phyloP scores from a whole-genome alignment of 2,113 vertebrate genomes.

The Brevimyrus niger region DNA sequence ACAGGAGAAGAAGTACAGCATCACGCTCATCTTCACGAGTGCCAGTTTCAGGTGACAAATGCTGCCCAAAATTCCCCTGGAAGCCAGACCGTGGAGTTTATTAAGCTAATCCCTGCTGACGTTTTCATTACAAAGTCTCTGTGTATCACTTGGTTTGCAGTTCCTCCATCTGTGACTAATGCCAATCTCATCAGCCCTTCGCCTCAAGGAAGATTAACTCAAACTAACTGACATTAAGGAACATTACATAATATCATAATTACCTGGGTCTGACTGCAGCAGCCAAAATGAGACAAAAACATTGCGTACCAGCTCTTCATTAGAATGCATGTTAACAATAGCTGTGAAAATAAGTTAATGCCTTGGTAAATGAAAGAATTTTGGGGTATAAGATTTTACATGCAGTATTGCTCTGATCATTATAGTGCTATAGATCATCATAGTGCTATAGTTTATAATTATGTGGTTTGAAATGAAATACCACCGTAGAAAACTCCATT shows the following conservation, averaged over 20 bases:
- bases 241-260: conserved; percentile 9
- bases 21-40: not conserved
- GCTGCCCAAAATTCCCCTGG: not conserved
- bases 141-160: not conserved
- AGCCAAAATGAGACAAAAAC: not conserved
- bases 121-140: conserved; percentile 5
- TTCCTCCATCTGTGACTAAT: not conserved
- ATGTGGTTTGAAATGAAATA: not conserved
- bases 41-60: not conserved
- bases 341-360: not conserved
- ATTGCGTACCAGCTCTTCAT: not conserved
- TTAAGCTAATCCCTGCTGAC: not conserved
- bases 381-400: not conserved
- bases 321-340: not conserved
- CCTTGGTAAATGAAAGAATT: not conserved
- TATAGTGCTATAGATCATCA: not conserved
- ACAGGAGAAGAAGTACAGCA: not conserved
- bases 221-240: conserved; percentile 1
- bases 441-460: not conserved
- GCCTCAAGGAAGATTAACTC: not conserved
- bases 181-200: not conserved
- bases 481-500: not conserved
- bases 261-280: not conserved
- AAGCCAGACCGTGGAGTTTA: not conserved
- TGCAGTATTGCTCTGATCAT: not conserved